These are phyloP conservation scores for Illadopsis cleaveri DNA, from an alignment of 2,113 vertebrate genomes.

Conservation along the genomic window DNA sequence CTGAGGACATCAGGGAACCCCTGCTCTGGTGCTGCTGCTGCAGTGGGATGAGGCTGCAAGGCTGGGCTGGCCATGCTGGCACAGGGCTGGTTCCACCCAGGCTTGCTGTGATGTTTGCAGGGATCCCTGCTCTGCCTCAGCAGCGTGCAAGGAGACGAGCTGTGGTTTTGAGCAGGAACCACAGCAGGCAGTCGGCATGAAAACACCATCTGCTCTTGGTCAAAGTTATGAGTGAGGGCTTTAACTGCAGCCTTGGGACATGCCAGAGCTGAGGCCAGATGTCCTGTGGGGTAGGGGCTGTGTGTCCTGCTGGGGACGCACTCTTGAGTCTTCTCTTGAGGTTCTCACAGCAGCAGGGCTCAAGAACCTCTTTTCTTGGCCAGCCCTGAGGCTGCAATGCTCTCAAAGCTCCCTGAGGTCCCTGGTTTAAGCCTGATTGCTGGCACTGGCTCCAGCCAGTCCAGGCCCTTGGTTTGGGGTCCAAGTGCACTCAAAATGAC, in stretches of 20 bases:
- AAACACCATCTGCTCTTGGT: slow-evolving; percentile 22
- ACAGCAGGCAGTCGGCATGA: not conserved
- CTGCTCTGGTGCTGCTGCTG: not conserved
- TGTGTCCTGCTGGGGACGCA: not conserved
- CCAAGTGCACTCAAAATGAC: not conserved
- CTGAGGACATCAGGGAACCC: not conserved
- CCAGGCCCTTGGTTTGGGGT: not conserved
- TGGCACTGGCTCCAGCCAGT: not conserved
- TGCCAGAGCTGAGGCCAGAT: not conserved
- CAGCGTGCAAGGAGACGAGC: not conserved
- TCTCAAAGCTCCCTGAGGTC: not conserved
- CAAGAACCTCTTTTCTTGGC: not conserved
- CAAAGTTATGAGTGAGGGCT: not conserved
- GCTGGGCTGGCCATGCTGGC: not conserved
- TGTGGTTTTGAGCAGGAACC: not conserved
- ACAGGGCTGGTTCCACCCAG: not conserved
- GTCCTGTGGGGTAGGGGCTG: not conserved
- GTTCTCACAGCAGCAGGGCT: not conserved
- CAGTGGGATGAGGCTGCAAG: not conserved
- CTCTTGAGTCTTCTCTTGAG: not conserved
- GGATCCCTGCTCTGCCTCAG: not conserved
- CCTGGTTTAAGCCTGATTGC: not conserved
- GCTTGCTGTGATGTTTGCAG: not conserved
- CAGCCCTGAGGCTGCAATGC: rapidly evolving
- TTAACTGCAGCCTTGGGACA: not conserved